Evolutionary conservation across 2,888 invertebrate species (phyloP).

Genomic region (Plagodis pulveraria): DNA sequence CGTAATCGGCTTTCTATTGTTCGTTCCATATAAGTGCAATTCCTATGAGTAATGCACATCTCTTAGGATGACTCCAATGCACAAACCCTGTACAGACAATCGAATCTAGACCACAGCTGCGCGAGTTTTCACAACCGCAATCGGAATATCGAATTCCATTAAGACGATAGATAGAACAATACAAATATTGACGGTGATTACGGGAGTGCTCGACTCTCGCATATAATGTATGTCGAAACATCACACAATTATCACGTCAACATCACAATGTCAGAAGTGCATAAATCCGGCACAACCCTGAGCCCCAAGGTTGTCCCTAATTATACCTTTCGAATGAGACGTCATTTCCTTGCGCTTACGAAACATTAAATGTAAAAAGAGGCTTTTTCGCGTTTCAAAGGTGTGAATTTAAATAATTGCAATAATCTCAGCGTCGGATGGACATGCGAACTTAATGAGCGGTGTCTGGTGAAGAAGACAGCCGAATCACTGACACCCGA

Average conservation of each 20-base stretch:
- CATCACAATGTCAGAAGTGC: constrained; percentile 66
- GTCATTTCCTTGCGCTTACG: constrained; percentile 82
- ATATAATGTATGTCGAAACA: constrained; percentile 64
- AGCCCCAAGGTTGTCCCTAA: constrained; percentile 78
- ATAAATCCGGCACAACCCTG: constrained; percentile 70
- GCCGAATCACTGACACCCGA: constrained; percentile 44
- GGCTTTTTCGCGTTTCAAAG: constrained; percentile 79
- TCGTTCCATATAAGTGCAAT: constrained; percentile 26
- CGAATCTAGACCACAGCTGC: constrained; percentile 42
- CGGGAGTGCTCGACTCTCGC: constrained; percentile 19
- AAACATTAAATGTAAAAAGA: constrained; percentile 81
- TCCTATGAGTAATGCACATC: constrained; percentile 39
- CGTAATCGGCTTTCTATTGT: constrained; percentile 30
- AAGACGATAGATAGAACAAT: constrained; percentile 35
- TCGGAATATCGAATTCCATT: constrained; percentile 36
- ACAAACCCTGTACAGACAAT: constrained; percentile 11
- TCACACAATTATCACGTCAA: constrained; percentile 71
- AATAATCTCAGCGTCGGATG: constrained; percentile 74
- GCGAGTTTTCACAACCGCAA: constrained; percentile 43
- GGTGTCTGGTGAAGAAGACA: constrained; percentile 71
- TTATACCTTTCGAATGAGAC: constrained; percentile 84
- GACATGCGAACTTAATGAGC: constrained; percentile 81
- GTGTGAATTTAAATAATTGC: constrained; percentile 86
- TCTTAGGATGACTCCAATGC: constrained; percentile 34
- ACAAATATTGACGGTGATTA: constrained; percentile 34